Evolutionary conservation across 2,888 invertebrate species (phyloP), one percentile per base, ranked within the genome.

Genomic region (Lasioglossum calceatum): DNA sequence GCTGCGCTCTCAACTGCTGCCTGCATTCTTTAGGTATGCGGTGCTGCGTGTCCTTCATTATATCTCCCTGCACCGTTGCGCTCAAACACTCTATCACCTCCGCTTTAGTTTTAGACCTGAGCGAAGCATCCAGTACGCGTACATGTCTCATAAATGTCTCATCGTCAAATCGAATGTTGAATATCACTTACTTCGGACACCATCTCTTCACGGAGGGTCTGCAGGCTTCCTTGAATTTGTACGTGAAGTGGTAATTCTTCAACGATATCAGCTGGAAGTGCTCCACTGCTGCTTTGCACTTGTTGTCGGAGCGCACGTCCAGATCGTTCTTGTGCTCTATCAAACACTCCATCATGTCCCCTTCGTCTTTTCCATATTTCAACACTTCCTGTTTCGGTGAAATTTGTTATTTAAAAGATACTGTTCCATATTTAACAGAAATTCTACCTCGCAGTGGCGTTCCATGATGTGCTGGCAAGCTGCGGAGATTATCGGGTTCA

Each of bases 231-330:
- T 99, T 99, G 95, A 99, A 99, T 95, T 98, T 98, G 93, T 97
- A 98, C 1, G 98, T 98, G 94, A 99, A 99, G 92, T 97, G 97
- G 95, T 98, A 99, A 95, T 98, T 98, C 95, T 99, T 98, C 89
- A 99, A 95, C 4, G 98, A 98, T 87, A 99, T 98, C 86, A 99
- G 96, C 95, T 99, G 99, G 94, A 99, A 99, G 96, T 99, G 99
- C 95, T 99, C 99, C 77, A 99, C 98, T 86, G 99, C 98, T 61
- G 98, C 98, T 88, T 98, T 96, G 95, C 99, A 99, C 95, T 99
- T 98, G 86, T 96, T 96, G 94, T 98, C 97, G 32, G 97, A 96
- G 92, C 97, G 97, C 93, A 98, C 97, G 92, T 98, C 97, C 8
- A 97, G 97, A 92, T 98, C 97, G 95, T 98, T 98, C 95, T 99